Base-by-base conservation (phyloP, 2,888 invertebrate genomes). In the Dasypogon diadema region DNA sequence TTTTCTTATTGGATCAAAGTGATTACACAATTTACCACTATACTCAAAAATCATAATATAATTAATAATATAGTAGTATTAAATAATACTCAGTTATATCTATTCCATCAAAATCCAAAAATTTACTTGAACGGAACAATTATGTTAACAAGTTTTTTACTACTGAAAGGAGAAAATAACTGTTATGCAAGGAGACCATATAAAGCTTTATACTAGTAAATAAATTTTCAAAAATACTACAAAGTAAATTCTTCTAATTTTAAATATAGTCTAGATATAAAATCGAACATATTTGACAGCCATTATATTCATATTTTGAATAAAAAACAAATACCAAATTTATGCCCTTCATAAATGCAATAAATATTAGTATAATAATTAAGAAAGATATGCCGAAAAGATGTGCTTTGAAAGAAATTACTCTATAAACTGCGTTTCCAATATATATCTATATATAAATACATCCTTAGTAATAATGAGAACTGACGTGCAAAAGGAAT, bases 401-500 rank as follows among this genome's bases (percentile, higher is more conserved):
- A 65, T 48, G 46, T 65, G 65, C 65, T 48, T 65, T 48, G 46
- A 65, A 48, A 22, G 18, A 42, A 65, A 18, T 26, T 58, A 26
- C 16, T 30, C 16, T 24, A n/a, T n/a, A n/a, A n/a, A n/a, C n/a
- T 58, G 26, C 58, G 30, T 58, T 56, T 60, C 34, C 16, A 30
- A 30, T 18, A 12, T 42, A 30, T n/a, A 30, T 60, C n/a, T 42
- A 12, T 12, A 42, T 42, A 2, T 42, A 42, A 42, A 6, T 12
- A 6, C 18, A 21, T 58, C n/a, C 58, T 24, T 16, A n/a, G 30
- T 26, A 58, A 24, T 58, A 58, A 21, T n/a, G 34, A 18, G 37
- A 60, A 37, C 18, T 60, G 60, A 60, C 60, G 37, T 60, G 60
- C 60, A 60, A 37, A 60, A 37, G 42, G n/a, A n/a, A n/a, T n/a